Conservation (phyloP, 2,888 invertebrate species). For the Orchesellides sinensis region DNA sequence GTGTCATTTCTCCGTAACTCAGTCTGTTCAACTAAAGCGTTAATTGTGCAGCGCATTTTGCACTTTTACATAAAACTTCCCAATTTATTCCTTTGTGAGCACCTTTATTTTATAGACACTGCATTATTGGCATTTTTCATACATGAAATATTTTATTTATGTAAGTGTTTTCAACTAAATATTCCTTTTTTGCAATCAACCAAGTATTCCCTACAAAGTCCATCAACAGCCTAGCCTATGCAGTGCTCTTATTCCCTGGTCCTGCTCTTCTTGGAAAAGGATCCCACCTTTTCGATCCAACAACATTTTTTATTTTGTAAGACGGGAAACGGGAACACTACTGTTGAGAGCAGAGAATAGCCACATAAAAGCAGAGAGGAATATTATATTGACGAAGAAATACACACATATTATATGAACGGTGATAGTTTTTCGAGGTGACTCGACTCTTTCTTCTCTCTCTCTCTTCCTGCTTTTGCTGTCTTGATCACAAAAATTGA, state of each 20-base stretch:
- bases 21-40: no score
- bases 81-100: not conserved
- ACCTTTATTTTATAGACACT: not conserved
- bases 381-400: not conserved
- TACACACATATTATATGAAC: not conserved
- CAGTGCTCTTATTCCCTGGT: constrained; percentile 1
- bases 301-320: constrained; percentile 22
- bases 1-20: no score
- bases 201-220: not conserved
- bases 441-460: constrained; percentile 27
- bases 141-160: no score
- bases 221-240: no score
- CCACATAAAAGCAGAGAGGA: not conserved
- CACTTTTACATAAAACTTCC: not conserved
- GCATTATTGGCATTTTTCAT: no score
- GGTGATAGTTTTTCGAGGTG: constrained; percentile 28
- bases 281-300: constrained; percentile 37
- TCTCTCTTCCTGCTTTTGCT: constrained; percentile 31
- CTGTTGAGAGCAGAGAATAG: not conserved
- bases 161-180: no score
- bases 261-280: constrained; percentile 26
- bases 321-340: constrained; percentile 32
- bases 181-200: not conserved
- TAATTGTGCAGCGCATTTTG: no score
- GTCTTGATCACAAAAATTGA: not conserved